Conservation (phyloP, 2,113 vertebrate species). For the Bothrops jararaca region DNA sequence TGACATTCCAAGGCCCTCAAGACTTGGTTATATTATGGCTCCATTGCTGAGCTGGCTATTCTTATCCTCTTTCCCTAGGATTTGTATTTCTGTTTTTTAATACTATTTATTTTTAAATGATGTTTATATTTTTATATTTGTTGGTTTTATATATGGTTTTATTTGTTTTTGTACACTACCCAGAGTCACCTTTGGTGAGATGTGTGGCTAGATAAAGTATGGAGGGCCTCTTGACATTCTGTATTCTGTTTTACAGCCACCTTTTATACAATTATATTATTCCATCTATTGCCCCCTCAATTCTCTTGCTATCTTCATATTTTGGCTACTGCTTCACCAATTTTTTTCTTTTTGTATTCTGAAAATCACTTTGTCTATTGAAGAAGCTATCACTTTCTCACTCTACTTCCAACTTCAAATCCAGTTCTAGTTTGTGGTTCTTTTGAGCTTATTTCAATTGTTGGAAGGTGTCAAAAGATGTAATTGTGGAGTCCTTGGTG, state of each 20-base stretch:
- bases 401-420: background rate
- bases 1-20: background rate
- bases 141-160: background rate
- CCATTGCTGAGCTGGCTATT: background rate
- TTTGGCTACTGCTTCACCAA: background rate
- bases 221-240: background rate
- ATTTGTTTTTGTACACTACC: background rate
- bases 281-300: background rate
- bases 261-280: background rate
- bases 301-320: background rate
- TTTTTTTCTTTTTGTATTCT: background rate
- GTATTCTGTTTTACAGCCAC: background rate
- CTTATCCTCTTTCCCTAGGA: background rate
- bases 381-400: background rate
- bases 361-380: background rate
- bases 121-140: background rate
- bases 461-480: background rate
- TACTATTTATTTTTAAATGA: background rate
- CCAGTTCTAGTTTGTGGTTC: background rate
- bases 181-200: background rate
- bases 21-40: background rate
- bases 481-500: background rate
- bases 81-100: background rate
- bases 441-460: background rate
- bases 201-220: background rate